Percentiles rank a stretch among this genome's conserved stretches.
These are phyloP conservation scores for Zeugodacus cucurbitae DNA, from an alignment of 1,140 invertebrate genomes.

Conservation along the genomic window DNA sequence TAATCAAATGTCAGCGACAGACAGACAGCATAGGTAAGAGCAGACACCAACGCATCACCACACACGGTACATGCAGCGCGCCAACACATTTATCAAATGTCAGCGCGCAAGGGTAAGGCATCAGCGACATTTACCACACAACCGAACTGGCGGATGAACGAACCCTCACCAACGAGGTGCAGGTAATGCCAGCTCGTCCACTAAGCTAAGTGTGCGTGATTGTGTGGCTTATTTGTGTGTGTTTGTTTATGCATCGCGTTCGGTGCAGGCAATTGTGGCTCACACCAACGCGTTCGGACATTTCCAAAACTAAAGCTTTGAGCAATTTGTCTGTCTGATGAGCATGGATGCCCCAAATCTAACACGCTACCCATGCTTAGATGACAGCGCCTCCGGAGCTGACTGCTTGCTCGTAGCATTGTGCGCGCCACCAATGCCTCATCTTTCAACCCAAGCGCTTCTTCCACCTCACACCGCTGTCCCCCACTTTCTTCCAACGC, in stretches of 20 bases:
- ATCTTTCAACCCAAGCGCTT: background rate
- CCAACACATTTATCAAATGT: background rate
- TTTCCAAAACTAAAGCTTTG: background rate
- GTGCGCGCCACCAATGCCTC: background rate
- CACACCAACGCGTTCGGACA: background rate
- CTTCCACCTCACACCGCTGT: background rate
- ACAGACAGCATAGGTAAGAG: background rate
- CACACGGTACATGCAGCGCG: background rate
- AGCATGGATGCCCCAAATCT: background rate
- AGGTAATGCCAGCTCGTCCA: background rate
- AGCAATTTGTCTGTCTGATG: conserved; percentile 23
- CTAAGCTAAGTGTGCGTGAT: background rate
- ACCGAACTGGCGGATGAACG: background rate
- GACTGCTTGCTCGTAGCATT: background rate
- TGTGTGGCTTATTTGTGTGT: background rate
- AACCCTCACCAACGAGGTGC: background rate
- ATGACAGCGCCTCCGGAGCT: background rate
- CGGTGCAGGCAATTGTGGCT: background rate
- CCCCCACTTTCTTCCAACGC: background rate
- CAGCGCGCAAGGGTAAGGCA: background rate
- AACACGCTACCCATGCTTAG: background rate
- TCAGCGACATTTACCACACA: background rate
- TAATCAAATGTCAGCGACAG: conserved; percentile 24
- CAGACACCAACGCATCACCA: background rate
- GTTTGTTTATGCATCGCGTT: background rate